phyloP scores from a whole-genome alignment of 1,140 invertebrate species.

The Apocrypta bakeri region DNA sequence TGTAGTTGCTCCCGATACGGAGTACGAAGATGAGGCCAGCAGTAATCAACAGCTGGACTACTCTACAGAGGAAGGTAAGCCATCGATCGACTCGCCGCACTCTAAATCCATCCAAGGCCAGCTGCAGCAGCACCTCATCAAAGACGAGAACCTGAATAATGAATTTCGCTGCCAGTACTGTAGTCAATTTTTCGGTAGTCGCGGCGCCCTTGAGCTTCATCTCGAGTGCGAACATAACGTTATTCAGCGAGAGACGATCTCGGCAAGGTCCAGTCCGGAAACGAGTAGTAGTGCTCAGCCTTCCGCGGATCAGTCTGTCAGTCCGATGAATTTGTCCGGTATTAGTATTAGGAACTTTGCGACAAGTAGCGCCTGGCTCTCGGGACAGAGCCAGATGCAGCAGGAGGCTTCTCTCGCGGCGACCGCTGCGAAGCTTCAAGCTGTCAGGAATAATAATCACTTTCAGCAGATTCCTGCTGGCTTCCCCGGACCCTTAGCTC shows the following conservation, averaged over 20 bases:
- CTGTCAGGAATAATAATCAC: conserved; percentile 57
- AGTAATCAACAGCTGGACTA: conserved; percentile 27
- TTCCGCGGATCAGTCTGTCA: conserved; percentile 58
- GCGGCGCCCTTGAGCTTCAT: conserved; percentile 62
- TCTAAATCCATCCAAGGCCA: conserved; percentile 61
- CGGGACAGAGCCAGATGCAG: conserved; percentile 57
- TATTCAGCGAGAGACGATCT: conserved; percentile 27
- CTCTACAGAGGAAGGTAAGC: conserved; percentile 73
- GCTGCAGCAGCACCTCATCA: conserved; percentile 59
- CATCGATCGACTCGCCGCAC: conserved; percentile 64
- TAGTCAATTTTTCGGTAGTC: conserved; percentile 64
- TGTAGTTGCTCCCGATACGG: conserved; percentile 10
- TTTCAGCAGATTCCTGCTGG: conserved; percentile 59
- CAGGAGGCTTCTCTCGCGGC: conserved; percentile 59
- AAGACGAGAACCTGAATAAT: conserved; percentile 71
- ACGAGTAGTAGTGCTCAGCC: conserved; percentile 49
- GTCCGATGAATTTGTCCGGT: conserved; percentile 67
- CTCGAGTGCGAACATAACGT: conserved; percentile 65
- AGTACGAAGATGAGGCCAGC: conserved; percentile 58
- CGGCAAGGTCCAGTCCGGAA: conserved; percentile 47
- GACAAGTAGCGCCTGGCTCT: conserved; percentile 60
- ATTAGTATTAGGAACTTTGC: conserved; percentile 69
- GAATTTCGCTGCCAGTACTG: conserved; percentile 69
- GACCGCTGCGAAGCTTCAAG: neutral
- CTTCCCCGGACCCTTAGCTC: conserved; percentile 71